Evolutionary conservation across 2,797 vertebrate species (phyloP).

Genomic region (Sebastes jordani): DNA sequence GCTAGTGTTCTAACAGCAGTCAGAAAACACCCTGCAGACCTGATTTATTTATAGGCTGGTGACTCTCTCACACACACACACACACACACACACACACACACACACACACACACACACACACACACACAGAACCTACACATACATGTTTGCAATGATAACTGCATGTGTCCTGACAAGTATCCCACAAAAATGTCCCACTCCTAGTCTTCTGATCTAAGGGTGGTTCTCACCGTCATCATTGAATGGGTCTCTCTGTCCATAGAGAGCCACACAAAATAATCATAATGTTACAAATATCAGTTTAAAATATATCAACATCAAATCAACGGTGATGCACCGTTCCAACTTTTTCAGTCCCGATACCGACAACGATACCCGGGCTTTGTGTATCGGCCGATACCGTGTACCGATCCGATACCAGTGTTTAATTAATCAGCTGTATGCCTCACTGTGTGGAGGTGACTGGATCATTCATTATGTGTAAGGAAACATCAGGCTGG

Average conservation of each 20-base stretch:
- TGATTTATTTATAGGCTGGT: neutral
- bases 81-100: neutral
- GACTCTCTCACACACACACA: neutral
- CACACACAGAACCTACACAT: neutral
- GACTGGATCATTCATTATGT: too few species aligned
- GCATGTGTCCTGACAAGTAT: neutral
- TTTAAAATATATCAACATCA: neutral
- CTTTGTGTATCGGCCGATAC: too few species aligned
- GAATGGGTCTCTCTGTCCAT: neutral
- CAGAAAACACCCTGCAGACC: slow-evolving; percentile 21
- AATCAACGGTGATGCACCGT: too few species aligned
- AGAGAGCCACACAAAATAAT: neutral
- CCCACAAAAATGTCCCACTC: neutral
- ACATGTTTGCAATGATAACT: neutral
- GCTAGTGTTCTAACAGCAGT: neutral
- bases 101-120: too few species aligned
- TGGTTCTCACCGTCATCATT: neutral
- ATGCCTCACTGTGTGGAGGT: too few species aligned
- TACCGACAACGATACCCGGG: too few species aligned
- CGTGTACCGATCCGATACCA: too few species aligned
- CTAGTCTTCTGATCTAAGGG: neutral
- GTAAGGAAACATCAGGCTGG: too few species aligned
- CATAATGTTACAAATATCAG: neutral
- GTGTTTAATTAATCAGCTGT: too few species aligned
- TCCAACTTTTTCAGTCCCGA: too few species aligned